Evolutionary conservation across 2,113 vertebrate species (phyloP).

Genomic region (Ginglymostoma cirratum): DNA sequence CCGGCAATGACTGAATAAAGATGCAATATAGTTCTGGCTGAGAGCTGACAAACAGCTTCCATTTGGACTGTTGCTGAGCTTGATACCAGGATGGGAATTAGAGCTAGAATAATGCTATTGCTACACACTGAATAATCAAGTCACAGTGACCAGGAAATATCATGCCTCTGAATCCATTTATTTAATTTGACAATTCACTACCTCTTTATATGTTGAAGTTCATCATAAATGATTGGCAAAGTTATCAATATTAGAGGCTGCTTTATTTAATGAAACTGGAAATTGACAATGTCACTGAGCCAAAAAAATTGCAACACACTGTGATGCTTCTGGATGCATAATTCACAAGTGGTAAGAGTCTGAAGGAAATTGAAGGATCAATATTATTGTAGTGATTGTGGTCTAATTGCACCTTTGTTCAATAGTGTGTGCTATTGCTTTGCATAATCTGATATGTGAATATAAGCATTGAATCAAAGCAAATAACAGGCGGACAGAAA

Average conservation of each 20-base stretch:
- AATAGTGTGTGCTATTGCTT: background rate
- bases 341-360: background rate
- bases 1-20: no score
- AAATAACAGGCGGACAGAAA: background rate
- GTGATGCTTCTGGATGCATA: background rate
- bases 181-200: background rate
- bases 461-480: background rate
- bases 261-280: background rate
- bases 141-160: background rate
- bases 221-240: background rate
- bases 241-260: background rate
- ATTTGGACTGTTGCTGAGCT: background rate
- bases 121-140: background rate
- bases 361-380: background rate
- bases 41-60: background rate
- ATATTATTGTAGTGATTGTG: background rate
- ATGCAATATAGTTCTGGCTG: background rate
- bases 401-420: background rate
- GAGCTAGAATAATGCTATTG: background rate
- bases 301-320: background rate
- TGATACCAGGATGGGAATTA: background rate
- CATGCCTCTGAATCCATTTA: background rate
- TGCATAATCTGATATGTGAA: no score
- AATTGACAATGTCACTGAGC: background rate
- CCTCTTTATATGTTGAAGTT: background rate